Evolutionary conservation across 2,888 invertebrate genomes (phyloP).

Genomic region (Keiferia lycopersicella): DNA sequence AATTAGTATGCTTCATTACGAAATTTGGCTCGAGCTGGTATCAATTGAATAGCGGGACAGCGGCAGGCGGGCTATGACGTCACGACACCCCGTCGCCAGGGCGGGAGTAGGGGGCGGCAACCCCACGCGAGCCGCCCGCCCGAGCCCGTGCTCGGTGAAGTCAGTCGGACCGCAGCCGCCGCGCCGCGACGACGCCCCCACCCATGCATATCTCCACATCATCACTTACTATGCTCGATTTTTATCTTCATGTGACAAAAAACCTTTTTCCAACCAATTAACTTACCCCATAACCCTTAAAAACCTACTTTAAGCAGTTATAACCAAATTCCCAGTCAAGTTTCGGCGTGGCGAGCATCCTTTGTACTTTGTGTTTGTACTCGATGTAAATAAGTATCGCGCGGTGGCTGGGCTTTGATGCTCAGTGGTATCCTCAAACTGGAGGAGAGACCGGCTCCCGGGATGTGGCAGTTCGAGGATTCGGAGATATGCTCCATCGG

Average conservation of each 20-base stretch:
- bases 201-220: slow-evolving; percentile 54
- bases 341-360: slow-evolving; percentile 26
- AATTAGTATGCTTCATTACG: slow-evolving; percentile 25
- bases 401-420: slow-evolving; percentile 30
- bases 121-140: slow-evolving; percentile 33
- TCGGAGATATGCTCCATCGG: slow-evolving; percentile 92
- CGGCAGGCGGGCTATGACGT: slow-evolving; percentile 38
- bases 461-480: slow-evolving; percentile 86
- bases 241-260: slow-evolving; percentile 53
- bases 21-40: slow-evolving; percentile 22
- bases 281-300: not conserved
- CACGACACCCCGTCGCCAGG: slow-evolving; percentile 35
- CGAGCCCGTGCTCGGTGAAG: slow-evolving; percentile 21
- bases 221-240: slow-evolving; percentile 62
- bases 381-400: slow-evolving; percentile 34
- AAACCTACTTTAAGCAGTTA: not conserved
- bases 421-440: slow-evolving; percentile 35
- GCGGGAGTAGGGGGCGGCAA: slow-evolving; percentile 32
- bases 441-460: slow-evolving; percentile 33
- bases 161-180: slow-evolving; percentile 71
- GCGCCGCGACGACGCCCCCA: slow-evolving; percentile 58
- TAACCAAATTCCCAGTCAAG: not conserved
- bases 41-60: slow-evolving; percentile 25
- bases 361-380: slow-evolving; percentile 28
- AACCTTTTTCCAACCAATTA: slow-evolving; percentile 28